These are phyloP conservation scores for Buphagus erythrorhynchus DNA, from an alignment of 2,797 vertebrate genomes.

Conservation along the genomic window DNA sequence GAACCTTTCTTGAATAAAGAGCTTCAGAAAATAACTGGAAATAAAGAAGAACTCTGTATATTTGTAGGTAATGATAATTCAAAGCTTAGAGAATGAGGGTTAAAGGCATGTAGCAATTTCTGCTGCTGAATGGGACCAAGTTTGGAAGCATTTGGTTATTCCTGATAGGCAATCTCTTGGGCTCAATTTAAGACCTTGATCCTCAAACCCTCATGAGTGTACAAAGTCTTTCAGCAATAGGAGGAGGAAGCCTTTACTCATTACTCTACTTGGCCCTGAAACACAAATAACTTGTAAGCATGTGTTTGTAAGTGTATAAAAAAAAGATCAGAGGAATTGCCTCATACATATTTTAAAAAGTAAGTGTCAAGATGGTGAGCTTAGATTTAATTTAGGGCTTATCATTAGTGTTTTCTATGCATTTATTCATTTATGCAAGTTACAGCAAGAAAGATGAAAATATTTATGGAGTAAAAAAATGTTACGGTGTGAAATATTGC, in stretches of 20 bases:
- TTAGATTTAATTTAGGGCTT: slow-evolving; percentile 40
- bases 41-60: not conserved
- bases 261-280: not conserved
- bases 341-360: slow-evolving; percentile 56
- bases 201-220: not conserved
- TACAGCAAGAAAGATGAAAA: slow-evolving; percentile 31
- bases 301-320: not conserved
- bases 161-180: not conserved
- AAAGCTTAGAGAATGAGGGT: not conserved
- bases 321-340: slow-evolving; percentile 36
- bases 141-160: not conserved
- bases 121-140: not conserved
- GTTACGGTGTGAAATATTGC: not conserved
- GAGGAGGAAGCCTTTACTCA: not conserved
- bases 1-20: not conserved
- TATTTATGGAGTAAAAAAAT: slow-evolving; percentile 20
- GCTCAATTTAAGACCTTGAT: not conserved
- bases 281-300: not conserved
- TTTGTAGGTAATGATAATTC: not conserved
- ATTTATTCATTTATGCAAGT: slow-evolving; percentile 61
- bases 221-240: not conserved
- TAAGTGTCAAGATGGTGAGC: slow-evolving; percentile 14
- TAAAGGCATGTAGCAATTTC: not conserved
- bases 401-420: slow-evolving; percentile 29
- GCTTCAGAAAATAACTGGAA: not conserved